Base-by-base conservation (phyloP, 1,140 invertebrate species). In the Drosophila neocordata region DNA sequence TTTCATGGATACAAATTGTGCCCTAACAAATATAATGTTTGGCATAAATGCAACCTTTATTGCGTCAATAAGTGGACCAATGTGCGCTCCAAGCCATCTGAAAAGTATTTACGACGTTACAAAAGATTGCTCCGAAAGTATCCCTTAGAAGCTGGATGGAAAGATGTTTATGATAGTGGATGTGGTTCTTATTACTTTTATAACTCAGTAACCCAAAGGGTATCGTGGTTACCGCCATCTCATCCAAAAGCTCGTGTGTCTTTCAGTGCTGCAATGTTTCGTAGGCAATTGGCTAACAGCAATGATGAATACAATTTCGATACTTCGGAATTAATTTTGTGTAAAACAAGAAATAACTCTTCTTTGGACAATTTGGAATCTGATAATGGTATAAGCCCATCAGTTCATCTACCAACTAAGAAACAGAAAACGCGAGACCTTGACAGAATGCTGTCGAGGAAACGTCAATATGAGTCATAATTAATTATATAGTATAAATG, bases 1-100 rank as follows among this genome's bases (percentile, higher is more conserved):
- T 93, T 93, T 77, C 93, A 93, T 31, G 94, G 95, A 31, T 95
- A 95, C 75, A 94, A 94, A 77, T 96, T 96, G 4, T 99, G 99
- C 92, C 99, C 99, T 2, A 99, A 99, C 90, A 99, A 98, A 92
- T 96, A 94, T 79, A 99, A 99, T 91, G 96, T 97, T 65, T 98
- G 96, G 92, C 99, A 99, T 91, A 95, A 97, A 70, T 99, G 99
- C 92, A 95, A 94, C 1, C 94, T 95, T 22, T 98, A 94, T 92
- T 99, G 99, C 92, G 95, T 96, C 62, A 96, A 97, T 88, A 94
- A 95, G 53, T 99, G 97, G 97, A 96, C 96, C 72, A 94, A 94
- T 68, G 96, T 97, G 20, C 94, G 95, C 65, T 73, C 92, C 31
- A 94, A 95, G 77, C 96, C 96, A 44, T 94, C 94, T 65, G 94